Evolutionary conservation across 2,797 vertebrate species (phyloP).

Genomic region (Aplochiton taeniatus): DNA sequence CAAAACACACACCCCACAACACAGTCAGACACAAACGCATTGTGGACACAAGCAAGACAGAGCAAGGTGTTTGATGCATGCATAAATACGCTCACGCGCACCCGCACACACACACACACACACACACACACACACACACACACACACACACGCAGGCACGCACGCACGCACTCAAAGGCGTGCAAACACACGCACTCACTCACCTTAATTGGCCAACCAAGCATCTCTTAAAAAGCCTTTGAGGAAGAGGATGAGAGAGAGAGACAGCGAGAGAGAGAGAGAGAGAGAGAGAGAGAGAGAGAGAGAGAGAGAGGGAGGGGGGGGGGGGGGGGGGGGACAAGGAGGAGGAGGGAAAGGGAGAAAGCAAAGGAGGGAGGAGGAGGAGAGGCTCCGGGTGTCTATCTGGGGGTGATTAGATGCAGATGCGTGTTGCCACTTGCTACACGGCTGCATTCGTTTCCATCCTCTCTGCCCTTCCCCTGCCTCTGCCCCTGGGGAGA

Average conservation of each 20-base stretch:
- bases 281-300: conserved; percentile 53
- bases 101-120: conserved; percentile 18
- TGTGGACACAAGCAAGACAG: conserved; percentile 67
- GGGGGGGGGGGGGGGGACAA: conserved; percentile 44
- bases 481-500: conserved; percentile 76
- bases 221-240: conserved; percentile 83
- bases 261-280: conserved; percentile 60
- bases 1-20: conserved; percentile 47
- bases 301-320: conserved; percentile 50
- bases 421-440: conserved; percentile 84
- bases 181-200: conserved; percentile 48
- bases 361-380: not conserved
- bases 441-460: conserved; percentile 86
- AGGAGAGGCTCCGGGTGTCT: conserved; percentile 56
- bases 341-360: conserved; percentile 28
- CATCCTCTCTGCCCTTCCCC: conserved; percentile 81
- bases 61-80: conserved; percentile 67
- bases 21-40: conserved; percentile 67
- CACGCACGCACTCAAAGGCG: conserved; percentile 35
- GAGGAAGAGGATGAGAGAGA: conserved; percentile 67
- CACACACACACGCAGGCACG: conserved; percentile 25
- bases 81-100: conserved; percentile 53
- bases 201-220: conserved; percentile 83
- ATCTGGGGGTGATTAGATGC: conserved; percentile 85
- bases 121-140: conserved; percentile 16